phyloP scores from a whole-genome alignment of 1,140 invertebrate species.

The Drosophila ambigua region DNA sequence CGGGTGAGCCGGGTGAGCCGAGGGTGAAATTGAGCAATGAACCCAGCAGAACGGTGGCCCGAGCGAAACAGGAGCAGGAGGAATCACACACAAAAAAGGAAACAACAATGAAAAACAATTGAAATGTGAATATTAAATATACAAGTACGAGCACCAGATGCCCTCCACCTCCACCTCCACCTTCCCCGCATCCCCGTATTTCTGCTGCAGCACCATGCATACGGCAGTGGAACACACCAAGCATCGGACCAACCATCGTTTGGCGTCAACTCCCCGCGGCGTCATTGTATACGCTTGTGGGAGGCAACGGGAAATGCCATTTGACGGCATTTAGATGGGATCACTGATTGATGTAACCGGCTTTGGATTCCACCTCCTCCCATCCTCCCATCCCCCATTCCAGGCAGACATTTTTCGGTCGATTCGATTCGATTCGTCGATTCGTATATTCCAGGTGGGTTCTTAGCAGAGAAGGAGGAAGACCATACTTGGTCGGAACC shows the following conservation, averaged over 20 bases:
- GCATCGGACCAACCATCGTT: neutral
- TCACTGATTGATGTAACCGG: conserved; percentile 67
- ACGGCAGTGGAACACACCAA: conserved; percentile 10
- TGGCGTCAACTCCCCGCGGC: conserved; percentile 59
- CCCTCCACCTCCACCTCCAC: conserved; percentile 28
- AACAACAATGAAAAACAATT: conserved; percentile 61
- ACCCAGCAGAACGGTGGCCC: conserved; percentile 21
- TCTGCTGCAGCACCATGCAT: conserved; percentile 18
- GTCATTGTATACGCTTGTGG: conserved; percentile 65
- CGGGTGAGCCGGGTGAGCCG: neutral
- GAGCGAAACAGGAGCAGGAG: neutral
- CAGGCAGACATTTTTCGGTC: too few species aligned
- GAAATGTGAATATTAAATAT: conserved; percentile 80
- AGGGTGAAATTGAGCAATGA: conserved; percentile 50
- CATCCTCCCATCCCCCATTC: neutral
- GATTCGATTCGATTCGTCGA: too few species aligned
- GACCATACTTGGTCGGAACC: too few species aligned
- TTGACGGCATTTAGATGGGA: conserved; percentile 67
- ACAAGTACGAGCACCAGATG: conserved; percentile 59
- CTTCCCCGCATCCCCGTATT: neutral
- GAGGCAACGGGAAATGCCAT: conserved; percentile 58
- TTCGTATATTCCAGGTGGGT: too few species aligned
- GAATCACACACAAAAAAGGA: conserved; percentile 12
- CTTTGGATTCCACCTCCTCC: conserved; percentile 27
- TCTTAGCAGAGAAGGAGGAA: too few species aligned